A percentile compares a stretch with the other conserved stretches of the same genome.
Conservation (phyloP, 2,113 vertebrate species). For the Furnarius figulus region DNA sequence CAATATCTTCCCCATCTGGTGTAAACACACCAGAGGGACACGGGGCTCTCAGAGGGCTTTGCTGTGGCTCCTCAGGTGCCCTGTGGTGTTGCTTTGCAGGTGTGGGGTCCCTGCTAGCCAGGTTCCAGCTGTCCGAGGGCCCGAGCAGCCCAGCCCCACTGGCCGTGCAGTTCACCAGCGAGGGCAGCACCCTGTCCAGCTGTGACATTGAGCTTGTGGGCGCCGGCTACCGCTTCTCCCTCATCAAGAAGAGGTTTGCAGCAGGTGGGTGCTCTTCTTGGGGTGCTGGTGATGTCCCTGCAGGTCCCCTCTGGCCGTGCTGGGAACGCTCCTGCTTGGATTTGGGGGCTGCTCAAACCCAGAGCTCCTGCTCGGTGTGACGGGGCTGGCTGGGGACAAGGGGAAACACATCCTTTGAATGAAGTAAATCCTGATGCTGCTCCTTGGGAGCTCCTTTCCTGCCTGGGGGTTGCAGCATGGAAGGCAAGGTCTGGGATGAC, state of each 20-base stretch:
- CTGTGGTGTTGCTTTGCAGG: slow-evolving; percentile 63
- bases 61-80: no score
- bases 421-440: background rate
- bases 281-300: fast-evolving
- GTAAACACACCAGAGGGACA: no score
- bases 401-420: background rate
- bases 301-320: fast-evolving
- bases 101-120: slow-evolving; percentile 91
- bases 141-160: slow-evolving; percentile 91
- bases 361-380: background rate
- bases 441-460: no score
- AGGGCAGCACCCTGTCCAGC: slow-evolving; percentile 93
- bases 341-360: background rate
- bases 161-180: slow-evolving; percentile 96
- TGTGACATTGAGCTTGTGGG: slow-evolving; percentile 95
- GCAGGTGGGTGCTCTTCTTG: slow-evolving; percentile 80
- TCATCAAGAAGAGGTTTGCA: slow-evolving; percentile 97
- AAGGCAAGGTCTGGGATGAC: background rate
- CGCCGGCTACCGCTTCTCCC: slow-evolving; percentile 95
- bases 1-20: background rate
- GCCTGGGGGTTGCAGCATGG: fast-evolving
- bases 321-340: fast-evolving
- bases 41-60: no score
- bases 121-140: slow-evolving; percentile 91
- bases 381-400: background rate